A percentile compares a stretch with the other conserved stretches of the same genome.
Conservation (phyloP, 2,113 vertebrate genomes). For the Potamarius usumacintae region DNA sequence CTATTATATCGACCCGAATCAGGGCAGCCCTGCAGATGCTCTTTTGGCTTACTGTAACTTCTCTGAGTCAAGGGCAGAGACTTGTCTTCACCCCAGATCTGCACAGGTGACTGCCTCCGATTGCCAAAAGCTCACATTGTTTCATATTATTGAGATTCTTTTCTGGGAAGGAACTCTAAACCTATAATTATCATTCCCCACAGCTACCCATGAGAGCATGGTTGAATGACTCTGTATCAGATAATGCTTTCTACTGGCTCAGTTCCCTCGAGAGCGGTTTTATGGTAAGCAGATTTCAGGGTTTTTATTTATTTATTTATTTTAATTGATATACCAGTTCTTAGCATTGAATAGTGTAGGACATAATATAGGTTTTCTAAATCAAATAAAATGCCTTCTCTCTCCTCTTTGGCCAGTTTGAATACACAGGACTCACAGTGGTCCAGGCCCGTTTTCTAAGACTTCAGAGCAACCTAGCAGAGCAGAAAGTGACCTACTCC, state of each 20-base stretch:
- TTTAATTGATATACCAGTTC: neutral
- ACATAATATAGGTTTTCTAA: neutral
- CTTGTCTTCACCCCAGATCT: conserved; percentile 77
- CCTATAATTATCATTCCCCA: conserved; percentile 5
- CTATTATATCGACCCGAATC: conserved; percentile 91
- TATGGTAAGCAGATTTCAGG: conserved; percentile 65
- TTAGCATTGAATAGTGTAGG: neutral
- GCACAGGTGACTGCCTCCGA: conserved; percentile 71
- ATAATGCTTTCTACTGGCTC: conserved; percentile 80
- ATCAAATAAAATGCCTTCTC: neutral
- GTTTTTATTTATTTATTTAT: too few species aligned
- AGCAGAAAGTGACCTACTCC: conserved; percentile 79
- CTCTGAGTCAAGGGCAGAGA: conserved; percentile 74
- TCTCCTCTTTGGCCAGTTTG: conserved; percentile 68
- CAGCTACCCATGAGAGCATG: conserved; percentile 82
- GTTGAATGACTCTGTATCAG: conserved; percentile 69
- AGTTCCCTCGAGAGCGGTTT: conserved; percentile 79
- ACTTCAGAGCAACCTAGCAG: conserved; percentile 76
- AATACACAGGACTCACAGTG: conserved; percentile 74
- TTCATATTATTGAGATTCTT: neutral
- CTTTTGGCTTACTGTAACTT: conserved; percentile 86
- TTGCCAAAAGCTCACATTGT: neutral
- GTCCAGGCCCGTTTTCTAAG: conserved; percentile 86
- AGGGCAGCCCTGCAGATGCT: conserved; percentile 80
- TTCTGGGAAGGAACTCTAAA: conserved; percentile 9